Evolutionary conservation across 2,797 vertebrate genomes (phyloP).

Genomic region (Gymnopithys bicolor): DNA sequence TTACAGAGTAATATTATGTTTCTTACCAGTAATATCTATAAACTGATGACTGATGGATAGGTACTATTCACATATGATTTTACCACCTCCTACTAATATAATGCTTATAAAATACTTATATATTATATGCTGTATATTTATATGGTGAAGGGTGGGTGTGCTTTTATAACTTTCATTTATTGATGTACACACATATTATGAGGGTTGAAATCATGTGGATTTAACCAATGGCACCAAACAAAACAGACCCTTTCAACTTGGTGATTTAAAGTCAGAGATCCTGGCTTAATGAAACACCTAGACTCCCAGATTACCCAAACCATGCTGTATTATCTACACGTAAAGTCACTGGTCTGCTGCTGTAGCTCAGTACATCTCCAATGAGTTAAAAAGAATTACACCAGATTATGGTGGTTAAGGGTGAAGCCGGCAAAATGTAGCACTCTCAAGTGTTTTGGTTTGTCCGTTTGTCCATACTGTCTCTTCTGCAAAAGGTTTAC

Average conservation of each 20-base stretch:
- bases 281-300: slow-evolving; percentile 12
- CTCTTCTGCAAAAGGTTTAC: neutral
- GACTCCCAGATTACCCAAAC: neutral
- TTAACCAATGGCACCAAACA: neutral
- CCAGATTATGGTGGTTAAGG: neutral
- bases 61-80: neutral
- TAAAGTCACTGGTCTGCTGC: neutral
- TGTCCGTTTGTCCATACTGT: accelerated
- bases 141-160: neutral
- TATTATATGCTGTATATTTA: neutral
- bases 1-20: neutral
- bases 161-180: neutral
- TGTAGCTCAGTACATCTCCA: neutral
- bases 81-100: neutral
- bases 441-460: neutral
- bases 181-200: neutral
- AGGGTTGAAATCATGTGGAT: neutral
- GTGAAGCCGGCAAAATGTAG: neutral
- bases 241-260: neutral
- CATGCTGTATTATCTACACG: neutral
- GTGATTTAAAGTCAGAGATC: neutral
- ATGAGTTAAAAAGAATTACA: neutral
- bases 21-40: neutral
- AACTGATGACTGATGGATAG: neutral
- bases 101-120: neutral